Evolutionary conservation across 2,888 invertebrate genomes (phyloP), one percentile per base, ranked within the genome.

Genomic region (Cheilosia grossa): DNA sequence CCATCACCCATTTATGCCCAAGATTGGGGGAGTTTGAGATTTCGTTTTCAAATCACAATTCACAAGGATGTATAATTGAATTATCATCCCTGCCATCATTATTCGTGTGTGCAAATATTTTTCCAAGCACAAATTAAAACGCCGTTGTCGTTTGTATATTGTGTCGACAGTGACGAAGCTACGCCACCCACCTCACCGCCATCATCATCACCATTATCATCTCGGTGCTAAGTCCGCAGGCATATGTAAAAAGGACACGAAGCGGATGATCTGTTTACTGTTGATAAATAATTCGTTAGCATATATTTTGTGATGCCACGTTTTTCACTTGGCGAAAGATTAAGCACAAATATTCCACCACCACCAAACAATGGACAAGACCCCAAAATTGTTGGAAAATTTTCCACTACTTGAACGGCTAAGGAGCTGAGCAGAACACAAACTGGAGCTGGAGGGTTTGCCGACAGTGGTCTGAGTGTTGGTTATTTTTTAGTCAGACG

Each of bases 281-380:
- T 80, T 80, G 85, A 85, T 85, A 85, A 85, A 85, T 80, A 85
- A 85, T 80, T 80, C 83, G 75, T 80, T 75, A 85, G 80, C 75
- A 85, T 30, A 30, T 85, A 80, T 80, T 80, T 75, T 51, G 80
- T 67, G 53, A 75, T 53, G 75, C 85, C 74, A 79, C 83, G 75
- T 69, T 69, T 69, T 74, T 73, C 73, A 83, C 82, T 73, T 64
- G 79, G 53, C 74, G 59, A 75, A 67, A 66, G 67, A 67, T 77
- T 85, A 83, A 74, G 79, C 79, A 83, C 74, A 83, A 83, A 69
- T 74, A 79, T 79, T 70, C 64, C 73, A 44, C 15, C n/a, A n/a
- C 30, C 30, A 6, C 56, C 69, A 70, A 61, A 75, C 80, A 75
- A 77, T 80, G 66, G 66, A 54, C 24, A 44, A 56, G 27, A 53